Percentiles rank a stretch among this genome's conserved stretches.
Evolutionary conservation across 2,113 vertebrate genomes (phyloP).

Genomic region (Chitala chitala): DNA sequence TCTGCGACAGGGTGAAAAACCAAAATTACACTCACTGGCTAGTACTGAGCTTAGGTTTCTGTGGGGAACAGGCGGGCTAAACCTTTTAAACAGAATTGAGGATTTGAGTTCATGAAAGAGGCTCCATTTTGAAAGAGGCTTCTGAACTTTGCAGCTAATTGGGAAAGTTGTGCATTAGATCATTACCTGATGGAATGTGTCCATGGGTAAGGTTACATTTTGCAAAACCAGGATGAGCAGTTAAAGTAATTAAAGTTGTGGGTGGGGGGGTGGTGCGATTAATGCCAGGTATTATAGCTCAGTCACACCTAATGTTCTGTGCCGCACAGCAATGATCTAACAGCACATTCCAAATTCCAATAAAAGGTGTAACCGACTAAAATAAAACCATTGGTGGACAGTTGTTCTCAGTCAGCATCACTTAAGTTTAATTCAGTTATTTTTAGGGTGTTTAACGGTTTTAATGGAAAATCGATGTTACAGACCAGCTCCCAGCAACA

Average conservation of each 20-base stretch:
- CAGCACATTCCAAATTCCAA: not conserved
- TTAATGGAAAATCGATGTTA: not conserved
- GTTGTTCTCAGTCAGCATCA: not conserved
- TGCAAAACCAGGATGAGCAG: not conserved
- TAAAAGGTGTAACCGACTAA: not conserved
- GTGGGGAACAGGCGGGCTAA: no score
- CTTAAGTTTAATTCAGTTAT: not conserved
- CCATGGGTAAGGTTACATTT: not conserved
- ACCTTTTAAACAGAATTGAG: no score
- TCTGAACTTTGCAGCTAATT: not conserved
- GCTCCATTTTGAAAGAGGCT: no score
- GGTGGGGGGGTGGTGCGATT: not conserved
- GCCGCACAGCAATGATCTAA: not conserved
- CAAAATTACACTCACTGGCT: not conserved
- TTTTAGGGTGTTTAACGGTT: not conserved
- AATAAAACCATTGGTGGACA: not conserved
- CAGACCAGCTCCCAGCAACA: conserved; percentile 1
- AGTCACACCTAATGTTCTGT: not conserved
- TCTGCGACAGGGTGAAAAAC: conserved; percentile 1
- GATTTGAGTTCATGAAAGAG: not conserved
- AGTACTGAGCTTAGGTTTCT: not conserved
- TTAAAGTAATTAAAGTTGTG: not conserved
- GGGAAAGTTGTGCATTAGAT: not conserved
- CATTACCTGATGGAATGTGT: not conserved
- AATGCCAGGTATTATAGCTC: not conserved